Percentiles rank a stretch among this genome's conserved stretches.
These are phyloP conservation scores for Monochamus saltuarius DNA, from an alignment of 1,140 invertebrate species.

Conservation along the genomic window DNA sequence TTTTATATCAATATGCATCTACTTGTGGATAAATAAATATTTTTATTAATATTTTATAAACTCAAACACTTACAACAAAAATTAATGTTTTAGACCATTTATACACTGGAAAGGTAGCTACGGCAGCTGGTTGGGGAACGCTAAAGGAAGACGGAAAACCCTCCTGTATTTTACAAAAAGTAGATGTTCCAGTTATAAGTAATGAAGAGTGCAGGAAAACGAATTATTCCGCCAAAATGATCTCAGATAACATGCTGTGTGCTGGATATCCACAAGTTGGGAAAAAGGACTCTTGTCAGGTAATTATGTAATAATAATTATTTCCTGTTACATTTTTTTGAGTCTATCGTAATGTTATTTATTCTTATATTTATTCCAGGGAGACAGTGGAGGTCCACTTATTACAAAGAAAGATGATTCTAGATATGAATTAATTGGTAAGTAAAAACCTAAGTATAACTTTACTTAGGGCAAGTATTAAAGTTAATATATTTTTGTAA, in stretches of 20 bases:
- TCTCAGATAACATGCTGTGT: conserved; percentile 84
- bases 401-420: conserved; percentile 70
- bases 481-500: no score
- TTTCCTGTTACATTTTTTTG: neutral
- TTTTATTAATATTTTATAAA: no score
- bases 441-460: conserved; percentile 1
- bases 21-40: no score
- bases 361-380: conserved; percentile 58
- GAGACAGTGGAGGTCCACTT: conserved; percentile 89
- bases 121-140: conserved; percentile 84
- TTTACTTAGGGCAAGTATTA: no score
- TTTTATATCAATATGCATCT: no score
- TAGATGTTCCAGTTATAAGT: conserved; percentile 79
- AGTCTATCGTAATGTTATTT: conserved; percentile 6
- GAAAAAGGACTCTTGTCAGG: conserved; percentile 82
- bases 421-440: conserved; percentile 77
- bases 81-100: conserved; percentile 57
- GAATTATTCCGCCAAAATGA: conserved; percentile 75
- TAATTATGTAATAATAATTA: no score
- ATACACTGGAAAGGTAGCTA: conserved; percentile 69
- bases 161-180: conserved; percentile 77
- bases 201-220: conserved; percentile 75
- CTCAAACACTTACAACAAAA: neutral
- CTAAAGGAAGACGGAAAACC: conserved; percentile 77
- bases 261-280: conserved; percentile 75